Evolutionary conservation across 2,113 vertebrate genomes (phyloP).

Genomic region (Leptobrachium ailaonicum): DNA sequence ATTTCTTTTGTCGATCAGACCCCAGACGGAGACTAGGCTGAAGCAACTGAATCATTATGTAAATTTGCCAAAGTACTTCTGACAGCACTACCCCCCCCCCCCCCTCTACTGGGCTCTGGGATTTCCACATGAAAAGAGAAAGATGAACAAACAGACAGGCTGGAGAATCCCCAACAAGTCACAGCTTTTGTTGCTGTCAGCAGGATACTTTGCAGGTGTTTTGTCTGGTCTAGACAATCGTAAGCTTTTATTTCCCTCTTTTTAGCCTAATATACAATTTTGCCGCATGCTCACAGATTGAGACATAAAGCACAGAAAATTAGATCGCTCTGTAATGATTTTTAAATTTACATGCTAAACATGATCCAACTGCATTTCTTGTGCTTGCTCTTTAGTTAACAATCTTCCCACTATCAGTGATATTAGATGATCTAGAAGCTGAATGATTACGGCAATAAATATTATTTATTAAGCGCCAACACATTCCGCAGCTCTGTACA

Average conservation of each 20-base stretch:
- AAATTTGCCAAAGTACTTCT: conserved; percentile 29
- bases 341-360: background rate
- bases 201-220: conserved; percentile 33
- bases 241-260: background rate
- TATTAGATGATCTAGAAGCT: too few species aligned
- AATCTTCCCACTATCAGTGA: too few species aligned
- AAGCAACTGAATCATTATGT: conserved; percentile 31
- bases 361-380: background rate
- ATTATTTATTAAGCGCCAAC: too few species aligned
- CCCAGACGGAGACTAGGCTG: conserved; percentile 7
- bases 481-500: too few species aligned
- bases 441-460: too few species aligned
- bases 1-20: conserved; percentile 28
- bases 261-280: conserved; percentile 18
- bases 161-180: conserved; percentile 21
- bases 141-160: conserved; percentile 37
- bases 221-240: conserved; percentile 36
- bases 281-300: conserved; percentile 3
- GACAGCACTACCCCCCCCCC: conserved; percentile 2
- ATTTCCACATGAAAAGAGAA: conserved; percentile 37
- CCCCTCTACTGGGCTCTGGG: conserved; percentile 7
- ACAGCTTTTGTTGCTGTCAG: conserved; percentile 29
- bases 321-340: background rate
- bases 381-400: background rate
- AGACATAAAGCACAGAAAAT: background rate